Conservation (phyloP, 2,113 vertebrate species). For the Calyptomena viridis region DNA sequence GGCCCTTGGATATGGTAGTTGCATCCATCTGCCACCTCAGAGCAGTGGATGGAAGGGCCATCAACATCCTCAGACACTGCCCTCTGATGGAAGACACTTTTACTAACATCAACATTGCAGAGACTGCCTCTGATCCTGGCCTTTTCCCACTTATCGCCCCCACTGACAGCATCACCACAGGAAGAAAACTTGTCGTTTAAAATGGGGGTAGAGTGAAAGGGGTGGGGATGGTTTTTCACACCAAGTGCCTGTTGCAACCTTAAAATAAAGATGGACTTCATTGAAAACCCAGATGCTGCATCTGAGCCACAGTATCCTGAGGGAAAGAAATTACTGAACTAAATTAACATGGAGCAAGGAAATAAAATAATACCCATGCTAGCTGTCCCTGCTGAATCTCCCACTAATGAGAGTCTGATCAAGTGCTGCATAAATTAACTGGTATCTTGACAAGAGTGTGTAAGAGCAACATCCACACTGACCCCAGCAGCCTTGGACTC, state of each 20-base stretch:
- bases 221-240: background rate
- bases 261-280: slow-evolving; percentile 42
- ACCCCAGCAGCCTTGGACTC: background rate
- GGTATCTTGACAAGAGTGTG: background rate
- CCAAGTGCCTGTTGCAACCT: background rate
- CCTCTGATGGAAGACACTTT: background rate
- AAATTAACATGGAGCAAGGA: background rate
- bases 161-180: background rate
- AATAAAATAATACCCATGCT: background rate
- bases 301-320: background rate
- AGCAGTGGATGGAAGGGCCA: background rate
- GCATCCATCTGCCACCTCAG: background rate
- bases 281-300: slow-evolving; percentile 15
- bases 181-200: background rate
- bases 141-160: background rate
- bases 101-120: background rate
- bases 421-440: background rate
- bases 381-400: slow-evolving; percentile 25
- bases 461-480: background rate
- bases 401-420: background rate
- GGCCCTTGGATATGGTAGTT: background rate
- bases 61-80: fast-evolving
- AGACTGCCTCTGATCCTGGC: background rate
- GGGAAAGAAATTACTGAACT: slow-evolving; percentile 32
- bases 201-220: background rate